Evolutionary conservation across 2,797 vertebrate species (phyloP), one percentile per base, ranked within the genome.

Genomic region (Heteromormyrus szaboi): DNA sequence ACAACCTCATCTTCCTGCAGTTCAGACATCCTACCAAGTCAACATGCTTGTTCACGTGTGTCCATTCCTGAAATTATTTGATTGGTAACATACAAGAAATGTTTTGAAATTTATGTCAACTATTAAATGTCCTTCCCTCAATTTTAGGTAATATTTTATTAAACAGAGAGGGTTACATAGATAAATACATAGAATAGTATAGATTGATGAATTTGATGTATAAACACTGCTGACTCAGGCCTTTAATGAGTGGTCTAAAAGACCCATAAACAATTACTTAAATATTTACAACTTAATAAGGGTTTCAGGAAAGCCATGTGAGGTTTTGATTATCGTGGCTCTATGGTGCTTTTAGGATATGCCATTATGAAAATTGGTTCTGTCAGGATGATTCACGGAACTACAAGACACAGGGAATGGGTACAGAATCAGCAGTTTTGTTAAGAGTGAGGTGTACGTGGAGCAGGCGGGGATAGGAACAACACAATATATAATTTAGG

Each of bases 251-350:
- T 37, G 65, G 29, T 37, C 65, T 72, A 72, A 72, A 37, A 72
- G 65, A 72, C 65, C 29, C 65, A 72, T 72, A 72, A 72, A 72
- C 65, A 72, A 72, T 72, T 72, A 72, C 65, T 72, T 72, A 72
- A 72, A 37, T 72, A 37, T 72, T 72, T 72, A 72, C 65, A 72
- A 72, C 65, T 72, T 72, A 72, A 72, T 72, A 72, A 14, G 65
- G 65, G 65, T 72, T 72, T 37, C 65, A 72, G 29, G 65, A 72
- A 72, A 72, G 65, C 65, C 12, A 37, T 72, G 65, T 33, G 0
- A 37, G 65, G 4, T 37, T 72, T 37, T 72, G 65, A 72, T 72
- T 72, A 72, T 37, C 29, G 29, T 72, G 65, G 65, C 29, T 72
- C 25, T 33, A 14, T 33, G 29, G 65, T 17, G 65, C 65, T 72